Conservation (phyloP, 2,113 vertebrate genomes). For the Eurypyga helias region DNA sequence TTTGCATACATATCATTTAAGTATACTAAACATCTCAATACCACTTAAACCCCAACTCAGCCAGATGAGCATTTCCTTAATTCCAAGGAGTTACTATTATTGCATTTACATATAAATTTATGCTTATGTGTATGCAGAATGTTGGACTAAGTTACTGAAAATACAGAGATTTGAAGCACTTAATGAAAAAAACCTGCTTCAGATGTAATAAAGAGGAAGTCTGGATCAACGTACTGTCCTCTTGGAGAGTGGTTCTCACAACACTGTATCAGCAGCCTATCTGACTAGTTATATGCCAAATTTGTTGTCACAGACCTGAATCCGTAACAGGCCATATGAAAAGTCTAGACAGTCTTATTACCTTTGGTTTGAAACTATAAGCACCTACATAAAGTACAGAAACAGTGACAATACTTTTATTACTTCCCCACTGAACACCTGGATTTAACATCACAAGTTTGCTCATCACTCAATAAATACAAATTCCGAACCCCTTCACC, state of each 20-base stretch:
- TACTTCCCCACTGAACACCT: background rate
- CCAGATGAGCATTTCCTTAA: background rate
- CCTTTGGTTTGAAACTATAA: background rate
- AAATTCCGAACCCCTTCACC: background rate
- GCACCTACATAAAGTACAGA: background rate
- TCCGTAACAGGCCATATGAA: background rate
- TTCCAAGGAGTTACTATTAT: background rate
- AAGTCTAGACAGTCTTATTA: background rate
- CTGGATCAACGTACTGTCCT: background rate
- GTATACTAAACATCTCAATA: background rate
- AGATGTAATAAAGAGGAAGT: background rate
- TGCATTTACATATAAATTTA: background rate
- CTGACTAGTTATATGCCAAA: background rate
- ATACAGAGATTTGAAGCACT: background rate
- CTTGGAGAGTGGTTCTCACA: background rate
- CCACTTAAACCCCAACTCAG: background rate
- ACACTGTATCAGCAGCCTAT: background rate
- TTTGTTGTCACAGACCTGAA: background rate
- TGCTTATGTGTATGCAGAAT: background rate
- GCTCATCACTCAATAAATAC: background rate
- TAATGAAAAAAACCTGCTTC: background rate
- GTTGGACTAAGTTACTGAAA: background rate
- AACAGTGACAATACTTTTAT: background rate
- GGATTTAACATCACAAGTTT: background rate
- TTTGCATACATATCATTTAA: background rate